These are phyloP conservation scores for Drosophila pseudotakahashii DNA, from an alignment of 2,888 invertebrate species.

Conservation along the genomic window DNA sequence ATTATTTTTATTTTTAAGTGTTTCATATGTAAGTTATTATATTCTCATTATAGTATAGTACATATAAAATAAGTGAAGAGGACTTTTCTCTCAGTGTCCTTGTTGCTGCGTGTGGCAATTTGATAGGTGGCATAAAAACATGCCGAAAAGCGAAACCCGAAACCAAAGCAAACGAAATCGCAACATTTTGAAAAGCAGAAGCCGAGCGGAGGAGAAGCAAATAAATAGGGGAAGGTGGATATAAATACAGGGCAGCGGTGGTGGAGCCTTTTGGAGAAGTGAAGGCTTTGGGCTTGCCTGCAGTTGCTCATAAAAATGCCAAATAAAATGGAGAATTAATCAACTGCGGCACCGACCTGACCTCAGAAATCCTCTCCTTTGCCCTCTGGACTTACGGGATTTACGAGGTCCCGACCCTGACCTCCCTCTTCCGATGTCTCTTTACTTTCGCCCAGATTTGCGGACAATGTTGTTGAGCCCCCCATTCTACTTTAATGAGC, in stretches of 20 bases:
- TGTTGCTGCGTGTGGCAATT: conserved; percentile 34
- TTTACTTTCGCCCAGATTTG: conserved; percentile 12
- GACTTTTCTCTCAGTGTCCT: conserved; percentile 4
- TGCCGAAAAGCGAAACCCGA: conserved; percentile 25
- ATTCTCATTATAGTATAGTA: no score
- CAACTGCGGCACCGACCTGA: conserved; percentile 50
- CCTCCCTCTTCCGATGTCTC: conserved; percentile 8
- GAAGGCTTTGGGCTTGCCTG: conserved; percentile 22
- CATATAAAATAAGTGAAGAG: no score
- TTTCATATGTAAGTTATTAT: no score
- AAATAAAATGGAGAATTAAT: conserved; percentile 74
- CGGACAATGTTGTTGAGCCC: conserved; percentile 10
- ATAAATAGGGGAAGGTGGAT: background rate
- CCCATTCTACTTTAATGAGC: conserved; percentile 21
- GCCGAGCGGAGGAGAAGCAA: background rate
- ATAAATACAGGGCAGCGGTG: no score
- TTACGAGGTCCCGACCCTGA: conserved; percentile 24
- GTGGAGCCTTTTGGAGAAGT: background rate
- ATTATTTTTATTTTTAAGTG: no score
- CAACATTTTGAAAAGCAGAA: conserved; percentile 25
- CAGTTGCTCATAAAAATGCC: conserved; percentile 68
- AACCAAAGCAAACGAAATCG: conserved; percentile 51
- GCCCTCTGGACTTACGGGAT: conserved; percentile 1
- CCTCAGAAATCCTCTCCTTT: conserved; percentile 22
- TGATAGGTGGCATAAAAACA: conserved; percentile 37